A percentile compares a stretch with the other conserved stretches of the same genome.
Conservation (phyloP, 2,113 vertebrate genomes). For the Grus americana region DNA sequence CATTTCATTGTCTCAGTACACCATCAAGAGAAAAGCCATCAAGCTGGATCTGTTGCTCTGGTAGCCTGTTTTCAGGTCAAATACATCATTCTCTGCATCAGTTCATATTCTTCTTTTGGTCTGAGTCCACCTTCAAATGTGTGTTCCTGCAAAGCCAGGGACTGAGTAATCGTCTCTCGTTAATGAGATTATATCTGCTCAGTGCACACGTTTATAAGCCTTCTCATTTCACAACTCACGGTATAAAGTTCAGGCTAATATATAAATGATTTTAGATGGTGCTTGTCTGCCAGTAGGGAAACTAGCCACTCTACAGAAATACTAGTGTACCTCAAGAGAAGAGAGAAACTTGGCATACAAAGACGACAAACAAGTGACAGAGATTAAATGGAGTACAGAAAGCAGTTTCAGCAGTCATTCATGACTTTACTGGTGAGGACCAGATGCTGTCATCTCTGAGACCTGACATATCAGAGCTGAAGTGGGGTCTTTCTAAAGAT, state of each 20-base stretch:
- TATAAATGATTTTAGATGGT: background rate
- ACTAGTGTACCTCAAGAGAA: background rate
- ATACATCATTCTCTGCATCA: background rate
- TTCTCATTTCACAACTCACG: background rate
- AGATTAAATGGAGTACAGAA: background rate
- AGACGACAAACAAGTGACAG: background rate
- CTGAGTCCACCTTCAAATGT: background rate
- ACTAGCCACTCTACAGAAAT: background rate
- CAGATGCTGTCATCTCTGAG: background rate
- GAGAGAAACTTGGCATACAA: rapidly evolving
- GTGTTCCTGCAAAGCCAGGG: background rate
- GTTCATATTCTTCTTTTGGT: background rate
- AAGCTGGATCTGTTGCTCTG: background rate
- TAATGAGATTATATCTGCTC: background rate
- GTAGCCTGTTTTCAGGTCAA: background rate
- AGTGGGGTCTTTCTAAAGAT: background rate
- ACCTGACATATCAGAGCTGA: background rate
- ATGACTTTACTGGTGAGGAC: background rate
- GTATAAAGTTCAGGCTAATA: conserved; percentile 37
- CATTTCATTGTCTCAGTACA: background rate
- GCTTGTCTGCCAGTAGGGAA: background rate
- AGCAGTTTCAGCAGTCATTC: background rate
- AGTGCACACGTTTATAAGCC: background rate
- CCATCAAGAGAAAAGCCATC: background rate
- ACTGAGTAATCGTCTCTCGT: background rate